Percentiles rank a stretch among this genome's conserved stretches.
Evolutionary conservation across 2,113 vertebrate genomes (phyloP).

Genomic region (Carlito syrichta): DNA sequence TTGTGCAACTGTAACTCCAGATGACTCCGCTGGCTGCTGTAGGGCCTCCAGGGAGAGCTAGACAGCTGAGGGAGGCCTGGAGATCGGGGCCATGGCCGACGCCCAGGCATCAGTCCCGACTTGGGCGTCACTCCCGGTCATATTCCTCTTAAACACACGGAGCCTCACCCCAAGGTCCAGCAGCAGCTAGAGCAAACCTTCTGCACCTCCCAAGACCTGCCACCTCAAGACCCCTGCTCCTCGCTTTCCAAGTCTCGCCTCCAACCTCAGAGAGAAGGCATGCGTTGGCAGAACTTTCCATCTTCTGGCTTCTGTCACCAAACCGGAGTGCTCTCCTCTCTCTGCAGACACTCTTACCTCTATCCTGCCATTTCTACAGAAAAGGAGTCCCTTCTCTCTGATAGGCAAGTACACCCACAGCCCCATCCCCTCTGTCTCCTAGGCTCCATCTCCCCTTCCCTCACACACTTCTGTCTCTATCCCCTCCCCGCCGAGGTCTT

Average conservation of each 20-base stretch:
- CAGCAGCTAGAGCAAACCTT: neutral
- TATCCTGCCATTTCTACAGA: neutral
- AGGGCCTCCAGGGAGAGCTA: neutral
- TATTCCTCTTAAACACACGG: neutral
- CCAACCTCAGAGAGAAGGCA: neutral
- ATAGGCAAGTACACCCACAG: fast-evolving
- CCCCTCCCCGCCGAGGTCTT: neutral
- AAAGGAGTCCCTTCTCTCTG: too few relatives aligned
- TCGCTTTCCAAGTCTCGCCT: neutral
- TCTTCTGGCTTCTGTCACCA: neutral
- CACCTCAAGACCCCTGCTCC: too few relatives aligned
- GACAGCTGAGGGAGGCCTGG: neutral
- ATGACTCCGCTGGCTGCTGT: fast-evolving
- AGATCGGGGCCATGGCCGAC: fast-evolving
- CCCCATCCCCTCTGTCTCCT: fast-evolving
- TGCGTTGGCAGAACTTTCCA: neutral
- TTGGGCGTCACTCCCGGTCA: neutral
- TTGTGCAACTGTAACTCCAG: fast-evolving
- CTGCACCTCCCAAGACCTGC: neutral
- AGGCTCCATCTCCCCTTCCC: neutral
- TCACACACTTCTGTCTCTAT: neutral
- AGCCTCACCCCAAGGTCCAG: neutral
- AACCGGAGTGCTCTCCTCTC: neutral
- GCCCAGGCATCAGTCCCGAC: neutral
- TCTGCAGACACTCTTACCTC: neutral